phyloP scores from a whole-genome alignment of 1,140 invertebrate genomes.

The Drosophila chauvacae region DNA sequence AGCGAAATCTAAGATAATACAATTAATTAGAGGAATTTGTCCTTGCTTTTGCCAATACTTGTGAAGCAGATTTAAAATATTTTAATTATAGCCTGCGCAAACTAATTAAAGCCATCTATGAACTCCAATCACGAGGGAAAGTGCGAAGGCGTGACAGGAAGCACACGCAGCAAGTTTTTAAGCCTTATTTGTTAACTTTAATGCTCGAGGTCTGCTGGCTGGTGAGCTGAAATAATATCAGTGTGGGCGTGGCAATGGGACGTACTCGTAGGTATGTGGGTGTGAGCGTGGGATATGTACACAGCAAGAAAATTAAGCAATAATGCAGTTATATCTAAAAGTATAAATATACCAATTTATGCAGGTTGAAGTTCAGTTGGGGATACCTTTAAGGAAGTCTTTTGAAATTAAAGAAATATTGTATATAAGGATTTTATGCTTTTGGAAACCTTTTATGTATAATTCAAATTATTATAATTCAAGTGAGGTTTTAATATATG shows the following conservation, averaged over 20 bases:
- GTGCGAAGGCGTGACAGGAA: slow-evolving; percentile 21
- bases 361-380: neutral
- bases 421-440: neutral
- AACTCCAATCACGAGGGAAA: slow-evolving; percentile 13
- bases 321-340: neutral
- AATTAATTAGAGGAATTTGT: slow-evolving; percentile 60
- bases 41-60: slow-evolving; percentile 23
- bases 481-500: neutral
- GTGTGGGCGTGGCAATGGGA: slow-evolving; percentile 18
- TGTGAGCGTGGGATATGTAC: neutral
- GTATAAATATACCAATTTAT: neutral
- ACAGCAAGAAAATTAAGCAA: neutral
- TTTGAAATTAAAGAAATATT: neutral
- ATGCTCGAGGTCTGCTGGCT: slow-evolving; percentile 32
- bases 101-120: slow-evolving; percentile 67
- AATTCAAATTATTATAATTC: too few species aligned
- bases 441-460: too few species aligned
- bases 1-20: slow-evolving; percentile 37
- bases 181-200: slow-evolving; percentile 79
- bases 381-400: neutral
- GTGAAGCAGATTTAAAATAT: slow-evolving; percentile 58
- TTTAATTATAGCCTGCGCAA: slow-evolving; percentile 65
- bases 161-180: slow-evolving; percentile 71
- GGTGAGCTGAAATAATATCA: slow-evolving; percentile 26
- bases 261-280: neutral